Base-by-base conservation (phyloP, 2,113 vertebrate species). In the Proterorhinus semilunaris region DNA sequence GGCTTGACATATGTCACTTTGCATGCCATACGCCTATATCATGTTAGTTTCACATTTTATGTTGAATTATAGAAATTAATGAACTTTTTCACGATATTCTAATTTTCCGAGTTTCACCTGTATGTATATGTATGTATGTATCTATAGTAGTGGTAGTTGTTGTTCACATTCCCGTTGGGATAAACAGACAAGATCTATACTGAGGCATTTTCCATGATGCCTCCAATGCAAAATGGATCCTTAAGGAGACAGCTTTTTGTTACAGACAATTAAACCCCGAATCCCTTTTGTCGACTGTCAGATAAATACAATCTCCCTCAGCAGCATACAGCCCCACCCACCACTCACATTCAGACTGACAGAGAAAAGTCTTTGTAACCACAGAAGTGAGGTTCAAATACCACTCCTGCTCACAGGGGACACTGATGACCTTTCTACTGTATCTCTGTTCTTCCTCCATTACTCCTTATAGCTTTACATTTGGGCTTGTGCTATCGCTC, bases 341-440 rank as follows among this genome's bases (percentile, higher is more conserved):
- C 53, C 57, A 62, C 47, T 55, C 69, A 70, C 10, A 52, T 13
- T 44, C 58, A 54, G 52, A 70, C 52, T 36, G 59, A 76, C 62
- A 68, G 65, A 68, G 74, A 79, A 72, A 61, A 82, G 71, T 86
- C 74, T 81, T 70, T 79, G 83, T 80, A 82, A 68, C 78, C 83
- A 83, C 72, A 82, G 68, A 84, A 69, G 79, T 86, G 71, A 80
- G 81, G 90, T 88, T 91, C 87, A 91, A 91, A 91, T 89, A 89
- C 86, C 87, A 86, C 84, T 91, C 83, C 85, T 83, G 84, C 86
- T 90, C 88, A 86, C 86, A 80, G 80, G 88, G 87, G 90, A 91
- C 79, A 62, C 79, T 81, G 63, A 50, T 85, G 90, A 90, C 92
- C 92, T 91, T 93, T 93, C 88, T 79, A 80, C 27, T 4, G 27